Conservation (phyloP, 2,888 invertebrate species). For the Neoscelio sp. region DNA sequence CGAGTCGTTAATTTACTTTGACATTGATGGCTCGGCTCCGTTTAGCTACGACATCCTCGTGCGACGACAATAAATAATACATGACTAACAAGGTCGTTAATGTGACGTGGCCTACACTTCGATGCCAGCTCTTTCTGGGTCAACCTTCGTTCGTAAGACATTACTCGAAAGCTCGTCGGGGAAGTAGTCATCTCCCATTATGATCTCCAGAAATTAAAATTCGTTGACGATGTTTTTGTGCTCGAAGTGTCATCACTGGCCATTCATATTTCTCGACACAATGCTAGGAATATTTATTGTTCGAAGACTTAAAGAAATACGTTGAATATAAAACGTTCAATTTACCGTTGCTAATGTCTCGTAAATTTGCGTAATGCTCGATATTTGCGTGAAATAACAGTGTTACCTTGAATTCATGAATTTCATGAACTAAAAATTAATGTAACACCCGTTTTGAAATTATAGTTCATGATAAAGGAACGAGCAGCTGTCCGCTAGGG, state of each 20-base stretch:
- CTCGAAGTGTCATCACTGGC: neutral
- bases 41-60: constrained; percentile 74
- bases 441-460: constrained; percentile 8
- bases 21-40: constrained; percentile 80
- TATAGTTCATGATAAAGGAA: constrained; percentile 14
- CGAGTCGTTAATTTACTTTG: constrained; percentile 80
- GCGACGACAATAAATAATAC: constrained; percentile 73
- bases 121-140: constrained; percentile 47
- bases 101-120: constrained; percentile 55
- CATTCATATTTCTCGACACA: too few relatives aligned
- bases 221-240: neutral
- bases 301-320: too few relatives aligned
- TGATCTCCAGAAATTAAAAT: constrained; percentile 8
- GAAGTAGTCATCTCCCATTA: neutral
- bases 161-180: too few relatives aligned
- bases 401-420: constrained; percentile 8
- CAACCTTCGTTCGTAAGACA: constrained; percentile 4
- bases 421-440: constrained; percentile 24
- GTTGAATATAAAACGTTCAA: too few relatives aligned
- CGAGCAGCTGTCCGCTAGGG: constrained; percentile 14
- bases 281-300: neutral
- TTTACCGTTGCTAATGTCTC: constrained; percentile 9
- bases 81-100: constrained; percentile 71
- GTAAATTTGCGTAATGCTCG: constrained; percentile 25
- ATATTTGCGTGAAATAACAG: constrained; percentile 13